Evolutionary conservation across 2,888 invertebrate species (phyloP), one percentile per base, ranked within the genome.

Genomic region (Chloroclystis v-ata): DNA sequence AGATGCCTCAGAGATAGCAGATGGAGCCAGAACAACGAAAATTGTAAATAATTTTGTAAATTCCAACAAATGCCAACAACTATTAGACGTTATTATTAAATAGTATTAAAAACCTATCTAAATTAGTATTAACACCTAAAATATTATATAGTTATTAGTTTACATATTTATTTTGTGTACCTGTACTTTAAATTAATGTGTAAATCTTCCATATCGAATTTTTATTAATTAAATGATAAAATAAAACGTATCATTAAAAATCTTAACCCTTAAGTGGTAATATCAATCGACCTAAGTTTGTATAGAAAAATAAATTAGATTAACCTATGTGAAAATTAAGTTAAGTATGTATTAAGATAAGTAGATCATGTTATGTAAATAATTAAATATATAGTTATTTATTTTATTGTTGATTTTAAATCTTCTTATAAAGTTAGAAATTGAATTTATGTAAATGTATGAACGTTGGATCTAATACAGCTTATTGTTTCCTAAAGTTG

Each of bases 1-100:
- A 85, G 85, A 78, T 85, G 67, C 81, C 83, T 24, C 78, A 76
- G 47, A 85, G 85, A 76, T 85, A 85, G 71, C 84, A 82, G 60
- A 67, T 64, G 68, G 69, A 64, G 26, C 39, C 29, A 4, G 42
- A 46, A 37, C 42, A 46, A 35, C 46, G 49, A 52, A 39, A 48
- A 11, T 24, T 57, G 55, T 69, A 68, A 65, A 65, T 68, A 69
- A 63, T 52, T 65, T 64, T 78, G 72, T 77, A 75, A 68, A 76
- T 71, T 75, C 65, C 69, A 63, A 62, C 57, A 60, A 67, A 73
- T 76, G 79, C 80, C 79, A 79, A 79, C 63, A 68, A 63, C 44
- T 50, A 57, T 45, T 43, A 33, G n/a, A 20, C 20, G 44, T 26
- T 50, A 49, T 40, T 13, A 20, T 43, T 46, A 29, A 44, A 24